Evolutionary conservation across 1,140 invertebrate genomes (phyloP), one percentile per base, ranked within the genome.

Genomic region (Macrobrachium nipponense): DNA sequence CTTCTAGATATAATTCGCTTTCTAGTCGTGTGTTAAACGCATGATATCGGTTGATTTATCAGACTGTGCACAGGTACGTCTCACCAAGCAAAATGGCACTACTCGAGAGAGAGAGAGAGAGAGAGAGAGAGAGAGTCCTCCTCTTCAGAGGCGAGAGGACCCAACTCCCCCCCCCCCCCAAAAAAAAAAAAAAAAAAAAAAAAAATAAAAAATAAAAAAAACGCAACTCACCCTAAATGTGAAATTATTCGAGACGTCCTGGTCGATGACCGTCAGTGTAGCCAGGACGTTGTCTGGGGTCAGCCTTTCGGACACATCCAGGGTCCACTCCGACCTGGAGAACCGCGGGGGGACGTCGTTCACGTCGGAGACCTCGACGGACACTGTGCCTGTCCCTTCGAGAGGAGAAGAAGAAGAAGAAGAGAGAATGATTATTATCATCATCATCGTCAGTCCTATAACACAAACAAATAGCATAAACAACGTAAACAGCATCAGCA

Each of bases 271-370:
- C 23, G 91, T 89, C 12, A 91, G 87, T 17, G 91, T 91, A 20
- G 91, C 90, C 18, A 89, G 87, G 59, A 91, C 91, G 15, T 90
- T 90, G 23, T 91, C 89, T 73, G 89, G 88, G 84, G 90, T 89
- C 27, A 91, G 91, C 77, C 90, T 90, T 60, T 92, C 91, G 23
- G 91, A 90, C 81, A 92, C 91, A 70, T 91, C 90, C 36, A 91
- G 90, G 18, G 88, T 89, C 90, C 91, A 92, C 75, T 91, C 90
- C 15, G 89, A 90, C 73, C 90, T 89, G 44, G 89, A 91, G 88
- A 91, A 91, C 18, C 90, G 89, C 0, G 91, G 91, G 10, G 89
- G 89, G 90, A 91, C 90, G 88, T 90, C 90, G 66, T 89, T 89
- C 75, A 90, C 88, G 88, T 91, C 91, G 27, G 87, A 89, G 15